Percentiles rank a stretch among this genome's conserved stretches.
phyloP scores from a whole-genome alignment of 2,888 invertebrate genomes.

The Xanthia icteritia region DNA sequence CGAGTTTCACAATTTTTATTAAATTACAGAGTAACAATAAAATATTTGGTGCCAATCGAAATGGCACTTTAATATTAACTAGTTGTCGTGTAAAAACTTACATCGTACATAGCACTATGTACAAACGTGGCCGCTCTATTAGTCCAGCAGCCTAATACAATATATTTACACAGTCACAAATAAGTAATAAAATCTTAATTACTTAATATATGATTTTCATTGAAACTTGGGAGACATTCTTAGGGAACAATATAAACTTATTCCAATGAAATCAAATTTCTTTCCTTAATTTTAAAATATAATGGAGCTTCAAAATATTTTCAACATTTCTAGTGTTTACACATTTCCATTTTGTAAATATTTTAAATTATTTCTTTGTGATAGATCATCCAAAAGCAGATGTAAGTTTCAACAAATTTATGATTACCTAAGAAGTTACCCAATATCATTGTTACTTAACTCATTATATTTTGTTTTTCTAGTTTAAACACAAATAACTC shows the following conservation, averaged over 20 bases:
- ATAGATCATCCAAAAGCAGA: conserved; percentile 32
- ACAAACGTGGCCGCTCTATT: conserved; percentile 78
- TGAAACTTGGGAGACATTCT: conserved; percentile 35
- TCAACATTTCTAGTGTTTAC: conserved; percentile 31
- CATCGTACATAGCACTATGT: conserved; percentile 75
- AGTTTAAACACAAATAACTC: conserved; percentile 37
- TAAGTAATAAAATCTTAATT: conserved; percentile 66
- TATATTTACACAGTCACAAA: conserved; percentile 71
- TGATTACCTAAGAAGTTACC: conserved; percentile 25
- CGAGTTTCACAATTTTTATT: conserved; percentile 75
- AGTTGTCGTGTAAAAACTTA: conserved; percentile 84
- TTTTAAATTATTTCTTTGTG: conserved; percentile 33
- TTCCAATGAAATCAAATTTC: conserved; percentile 46
- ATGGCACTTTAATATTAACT: conserved; percentile 83
- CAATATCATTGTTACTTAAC: conserved; percentile 35
- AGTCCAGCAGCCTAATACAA: conserved; percentile 66
- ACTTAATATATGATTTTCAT: conserved; percentile 53
- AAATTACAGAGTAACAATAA: conserved; percentile 85
- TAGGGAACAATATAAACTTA: conserved; percentile 36
- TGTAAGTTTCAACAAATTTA: conserved; percentile 39
- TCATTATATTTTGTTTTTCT: conserved; percentile 22
- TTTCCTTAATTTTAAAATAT: conserved; percentile 38
- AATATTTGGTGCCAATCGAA: conserved; percentile 80
- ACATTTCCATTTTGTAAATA: conserved; percentile 44
- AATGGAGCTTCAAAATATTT: conserved; percentile 41